These are phyloP conservation scores for Ylistrum balloti DNA, from an alignment of 1,140 invertebrate genomes.

Conservation along the genomic window DNA sequence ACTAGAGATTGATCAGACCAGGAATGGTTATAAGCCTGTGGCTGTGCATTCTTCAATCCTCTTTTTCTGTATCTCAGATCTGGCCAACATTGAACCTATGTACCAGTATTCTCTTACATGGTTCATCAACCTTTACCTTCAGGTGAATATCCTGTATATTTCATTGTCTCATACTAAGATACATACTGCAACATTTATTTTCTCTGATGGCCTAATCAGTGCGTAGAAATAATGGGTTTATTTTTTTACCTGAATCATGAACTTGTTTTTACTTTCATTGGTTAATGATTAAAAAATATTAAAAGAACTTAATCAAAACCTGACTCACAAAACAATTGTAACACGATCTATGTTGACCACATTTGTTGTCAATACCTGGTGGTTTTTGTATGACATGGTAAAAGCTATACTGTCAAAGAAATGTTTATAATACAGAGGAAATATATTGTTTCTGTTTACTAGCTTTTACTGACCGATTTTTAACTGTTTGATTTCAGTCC, in stretches of 20 bases:
- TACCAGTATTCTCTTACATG: slow-evolving; percentile 83
- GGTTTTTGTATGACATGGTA: too few relatives aligned
- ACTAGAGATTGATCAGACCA: slow-evolving; percentile 81
- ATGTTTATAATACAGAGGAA: not conserved
- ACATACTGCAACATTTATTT: too few relatives aligned
- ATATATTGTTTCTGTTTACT: not conserved
- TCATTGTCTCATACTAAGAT: too few relatives aligned
- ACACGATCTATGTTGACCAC: too few relatives aligned
- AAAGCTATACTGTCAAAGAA: not conserved
- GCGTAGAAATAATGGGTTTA: too few relatives aligned
- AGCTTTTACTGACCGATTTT: slow-evolving; percentile 43
- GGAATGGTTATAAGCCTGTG: slow-evolving; percentile 82
- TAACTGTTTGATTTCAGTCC: slow-evolving; percentile 74
- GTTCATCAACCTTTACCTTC: slow-evolving; percentile 83
- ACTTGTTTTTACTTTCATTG: too few relatives aligned
- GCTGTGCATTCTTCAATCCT: slow-evolving; percentile 82
- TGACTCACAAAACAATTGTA: too few relatives aligned
- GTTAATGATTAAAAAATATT: too few relatives aligned
- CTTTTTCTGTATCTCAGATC: slow-evolving; percentile 83
- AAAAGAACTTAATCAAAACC: too few relatives aligned
- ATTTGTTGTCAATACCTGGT: not conserved
- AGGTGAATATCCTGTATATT: too few relatives aligned
- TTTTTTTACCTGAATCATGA: too few relatives aligned
- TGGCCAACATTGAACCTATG: slow-evolving; percentile 83
- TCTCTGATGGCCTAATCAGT: too few relatives aligned